Evolutionary conservation across 2,113 vertebrate species (phyloP).

Genomic region (Neopipo cinnamomea): DNA sequence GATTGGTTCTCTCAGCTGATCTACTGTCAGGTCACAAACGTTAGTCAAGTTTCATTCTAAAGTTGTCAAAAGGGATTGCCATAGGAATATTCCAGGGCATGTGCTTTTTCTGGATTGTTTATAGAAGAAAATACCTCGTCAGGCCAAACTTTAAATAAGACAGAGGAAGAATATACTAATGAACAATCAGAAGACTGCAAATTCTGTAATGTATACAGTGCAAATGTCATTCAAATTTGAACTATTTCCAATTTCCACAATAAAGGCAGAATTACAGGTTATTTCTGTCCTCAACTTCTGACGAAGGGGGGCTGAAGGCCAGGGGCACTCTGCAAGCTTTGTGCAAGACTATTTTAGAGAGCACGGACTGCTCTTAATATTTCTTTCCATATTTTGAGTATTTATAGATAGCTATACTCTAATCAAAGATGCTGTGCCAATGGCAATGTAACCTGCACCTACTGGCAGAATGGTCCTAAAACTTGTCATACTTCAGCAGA

Average conservation of each 20-base stretch:
- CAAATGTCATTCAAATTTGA: background rate
- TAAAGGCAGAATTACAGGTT: background rate
- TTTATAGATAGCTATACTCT: background rate
- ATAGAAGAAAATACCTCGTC: background rate
- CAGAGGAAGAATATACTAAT: background rate
- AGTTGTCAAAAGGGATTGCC: background rate
- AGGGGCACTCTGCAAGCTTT: background rate
- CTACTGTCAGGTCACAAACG: background rate
- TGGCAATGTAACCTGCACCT: background rate
- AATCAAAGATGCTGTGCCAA: background rate
- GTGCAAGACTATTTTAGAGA: background rate
- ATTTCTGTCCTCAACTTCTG: background rate
- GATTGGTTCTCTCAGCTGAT: background rate
- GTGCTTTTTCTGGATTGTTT: background rate
- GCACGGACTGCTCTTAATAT: background rate
- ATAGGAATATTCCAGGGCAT: background rate
- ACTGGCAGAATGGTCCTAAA: background rate
- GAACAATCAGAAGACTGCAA: background rate
- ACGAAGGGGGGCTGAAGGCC: background rate
- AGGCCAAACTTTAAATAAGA: background rate
- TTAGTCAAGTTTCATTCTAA: background rate
- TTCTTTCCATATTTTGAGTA: background rate
- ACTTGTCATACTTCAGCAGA: slow-evolving; percentile 15
- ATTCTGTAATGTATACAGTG: background rate
- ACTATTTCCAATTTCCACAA: background rate